phyloP scores from a whole-genome alignment of 2,888 invertebrate genomes.

The Opisthograptis luteolata region DNA sequence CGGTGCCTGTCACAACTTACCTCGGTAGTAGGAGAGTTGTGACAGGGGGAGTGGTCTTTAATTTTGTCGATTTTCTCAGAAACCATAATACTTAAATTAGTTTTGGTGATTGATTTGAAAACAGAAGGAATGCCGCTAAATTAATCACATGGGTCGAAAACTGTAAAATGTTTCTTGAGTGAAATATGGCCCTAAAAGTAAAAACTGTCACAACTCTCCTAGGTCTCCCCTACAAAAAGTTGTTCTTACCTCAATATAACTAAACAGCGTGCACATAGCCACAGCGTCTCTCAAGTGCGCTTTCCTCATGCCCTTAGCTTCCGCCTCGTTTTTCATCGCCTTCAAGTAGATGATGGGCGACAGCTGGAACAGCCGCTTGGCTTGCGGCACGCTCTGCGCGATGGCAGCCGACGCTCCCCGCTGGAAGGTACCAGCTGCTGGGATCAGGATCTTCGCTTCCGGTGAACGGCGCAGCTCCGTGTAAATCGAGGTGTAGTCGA shows the following conservation, averaged over 20 bases:
- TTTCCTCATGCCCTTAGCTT: conserved; percentile 91
- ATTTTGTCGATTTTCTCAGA: too few relatives aligned
- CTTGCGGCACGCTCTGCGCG: conserved; percentile 83
- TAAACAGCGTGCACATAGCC: conserved; percentile 94
- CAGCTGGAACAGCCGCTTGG: conserved; percentile 85
- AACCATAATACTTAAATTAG: too few relatives aligned
- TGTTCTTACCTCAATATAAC: conserved; percentile 61
- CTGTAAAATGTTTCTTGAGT: too few relatives aligned
- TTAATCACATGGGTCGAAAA: too few relatives aligned
- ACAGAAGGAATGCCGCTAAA: too few relatives aligned
- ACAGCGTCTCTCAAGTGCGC: conserved; percentile 95
- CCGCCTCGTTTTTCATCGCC: conserved; percentile 93
- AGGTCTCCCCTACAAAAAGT: too few relatives aligned
- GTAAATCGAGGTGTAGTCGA: conserved; percentile 88
- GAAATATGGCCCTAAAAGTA: too few relatives aligned
- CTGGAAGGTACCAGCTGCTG: conserved; percentile 88
- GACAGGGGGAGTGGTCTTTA: too few relatives aligned
- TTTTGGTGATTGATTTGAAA: too few relatives aligned
- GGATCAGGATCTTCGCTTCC: conserved; percentile 86
- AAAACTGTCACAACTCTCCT: too few relatives aligned
- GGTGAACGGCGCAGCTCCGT: conserved; percentile 87
- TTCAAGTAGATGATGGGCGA: conserved; percentile 95
- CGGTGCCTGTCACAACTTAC: too few relatives aligned
- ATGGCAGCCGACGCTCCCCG: conserved; percentile 90
- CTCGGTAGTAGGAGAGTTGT: too few relatives aligned